Percentiles rank a stretch among this genome's conserved stretches.
These are phyloP conservation scores for Periparus ater DNA, from an alignment of 2,797 vertebrate species.

Conservation along the genomic window DNA sequence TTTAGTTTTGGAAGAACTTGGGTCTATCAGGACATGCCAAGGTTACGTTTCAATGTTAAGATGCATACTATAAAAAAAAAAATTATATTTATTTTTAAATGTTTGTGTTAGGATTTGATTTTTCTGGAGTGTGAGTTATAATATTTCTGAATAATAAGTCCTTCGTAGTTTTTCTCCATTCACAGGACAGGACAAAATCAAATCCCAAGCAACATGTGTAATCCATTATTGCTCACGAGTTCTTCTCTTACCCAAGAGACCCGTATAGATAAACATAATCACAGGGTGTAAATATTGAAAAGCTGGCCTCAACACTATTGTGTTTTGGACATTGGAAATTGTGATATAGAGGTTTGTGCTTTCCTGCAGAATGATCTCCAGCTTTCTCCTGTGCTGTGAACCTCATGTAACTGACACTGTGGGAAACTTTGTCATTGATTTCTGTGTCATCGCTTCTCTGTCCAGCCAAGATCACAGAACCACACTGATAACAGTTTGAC, in stretches of 20 bases:
- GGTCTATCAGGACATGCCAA: neutral
- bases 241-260: neutral
- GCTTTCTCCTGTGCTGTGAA: neutral
- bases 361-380: neutral
- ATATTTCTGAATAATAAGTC: neutral
- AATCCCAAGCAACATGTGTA: neutral
- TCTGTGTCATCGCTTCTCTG: neutral
- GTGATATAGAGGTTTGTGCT: neutral
- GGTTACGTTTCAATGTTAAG: neutral
- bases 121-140: neutral
- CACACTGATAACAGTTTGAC: neutral
- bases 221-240: neutral
- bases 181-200: neutral
- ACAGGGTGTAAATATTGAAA: neutral
- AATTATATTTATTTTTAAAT: neutral
- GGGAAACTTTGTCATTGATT: neutral
- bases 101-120: neutral
- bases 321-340: too few species aligned
- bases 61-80: neutral
- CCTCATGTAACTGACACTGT: neutral
- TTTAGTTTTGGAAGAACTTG: conserved; percentile 22
- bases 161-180: neutral
- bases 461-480: neutral
- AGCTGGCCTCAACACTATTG: neutral
- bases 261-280: neutral